phyloP scores from a whole-genome alignment of 2,888 invertebrate genomes.

The Acrobasis repandana region DNA sequence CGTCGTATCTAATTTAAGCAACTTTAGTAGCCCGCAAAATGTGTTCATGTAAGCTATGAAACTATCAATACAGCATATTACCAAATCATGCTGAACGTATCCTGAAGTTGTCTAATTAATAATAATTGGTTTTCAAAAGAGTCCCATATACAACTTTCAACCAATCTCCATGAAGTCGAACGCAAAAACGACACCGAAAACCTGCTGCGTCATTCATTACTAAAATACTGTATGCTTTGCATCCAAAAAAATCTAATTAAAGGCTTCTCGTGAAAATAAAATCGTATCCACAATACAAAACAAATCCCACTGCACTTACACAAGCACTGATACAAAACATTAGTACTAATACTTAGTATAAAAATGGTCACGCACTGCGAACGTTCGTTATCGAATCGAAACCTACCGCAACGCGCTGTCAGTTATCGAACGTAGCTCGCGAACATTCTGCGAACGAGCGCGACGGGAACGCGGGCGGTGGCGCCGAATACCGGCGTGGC shows the following conservation, averaged over 20 bases:
- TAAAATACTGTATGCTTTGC: background rate
- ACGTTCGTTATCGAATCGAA: constrained; percentile 56
- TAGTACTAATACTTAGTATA: constrained; percentile 35
- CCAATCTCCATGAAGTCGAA: background rate
- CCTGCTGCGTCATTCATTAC: constrained; percentile 7
- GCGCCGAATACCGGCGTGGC: constrained; percentile 15
- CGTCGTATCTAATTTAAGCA: no score
- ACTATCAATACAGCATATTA: no score
- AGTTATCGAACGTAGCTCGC: constrained; percentile 51
- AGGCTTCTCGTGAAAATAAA: constrained; percentile 11
- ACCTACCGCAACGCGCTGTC: constrained; percentile 69
- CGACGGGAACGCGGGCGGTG: constrained; percentile 50
- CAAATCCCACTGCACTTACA: constrained; percentile 19
- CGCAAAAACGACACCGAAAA: constrained; percentile 4
- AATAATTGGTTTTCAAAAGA: no score
- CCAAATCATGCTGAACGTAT: no score
- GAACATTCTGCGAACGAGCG: constrained; percentile 43
- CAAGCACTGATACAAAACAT: constrained; percentile 21
- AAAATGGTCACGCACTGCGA: constrained; percentile 49
- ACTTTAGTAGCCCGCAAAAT: no score
- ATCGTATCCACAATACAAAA: constrained; percentile 13
- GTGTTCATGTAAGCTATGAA: no score
- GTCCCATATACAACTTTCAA: no score
- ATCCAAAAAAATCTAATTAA: constrained; percentile 1
- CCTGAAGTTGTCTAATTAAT: no score